A percentile compares a stretch with the other conserved stretches of the same genome.
These are phyloP conservation scores for Tachysurus fulvidraco DNA, from an alignment of 2,113 vertebrate species.

Conservation along the genomic window DNA sequence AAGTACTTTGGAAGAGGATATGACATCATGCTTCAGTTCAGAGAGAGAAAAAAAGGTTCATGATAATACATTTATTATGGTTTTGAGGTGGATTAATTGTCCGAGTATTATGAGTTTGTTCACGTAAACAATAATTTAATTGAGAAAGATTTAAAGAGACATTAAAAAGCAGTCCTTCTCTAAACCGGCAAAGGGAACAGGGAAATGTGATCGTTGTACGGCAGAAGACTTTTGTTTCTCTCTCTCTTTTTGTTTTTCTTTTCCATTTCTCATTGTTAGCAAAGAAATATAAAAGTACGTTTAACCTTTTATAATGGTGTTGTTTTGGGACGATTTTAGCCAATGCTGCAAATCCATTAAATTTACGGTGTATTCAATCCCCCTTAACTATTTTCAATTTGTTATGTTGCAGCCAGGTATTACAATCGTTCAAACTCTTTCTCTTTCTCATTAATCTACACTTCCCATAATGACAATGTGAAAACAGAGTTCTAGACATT, in stretches of 20 bases:
- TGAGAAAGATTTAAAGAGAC: conserved; percentile 29
- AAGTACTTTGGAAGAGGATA: conserved; percentile 34
- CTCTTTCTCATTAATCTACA: no score
- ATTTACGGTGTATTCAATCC: neutral
- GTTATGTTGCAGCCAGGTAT: no score
- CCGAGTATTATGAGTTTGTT: conserved; percentile 27
- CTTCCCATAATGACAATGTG: no score
- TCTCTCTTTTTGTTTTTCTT: neutral
- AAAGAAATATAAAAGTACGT: neutral
- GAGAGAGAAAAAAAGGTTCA: conserved; percentile 16
- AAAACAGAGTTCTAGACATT: no score
- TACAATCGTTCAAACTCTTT: no score
- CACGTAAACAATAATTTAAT: conserved; percentile 42
- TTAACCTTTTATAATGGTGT: neutral
- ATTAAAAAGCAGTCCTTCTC: conserved; percentile 25
- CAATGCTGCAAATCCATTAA: neutral
- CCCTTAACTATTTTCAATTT: no score
- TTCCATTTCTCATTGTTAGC: neutral
- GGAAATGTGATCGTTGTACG: neutral
- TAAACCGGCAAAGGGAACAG: conserved; percentile 14
- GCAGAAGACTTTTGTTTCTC: neutral
- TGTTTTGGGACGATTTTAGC: neutral
- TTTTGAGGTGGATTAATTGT: conserved; percentile 39
- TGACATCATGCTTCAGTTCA: conserved; percentile 34
- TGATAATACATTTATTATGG: conserved; percentile 35